These are phyloP conservation scores for Fragum sueziense DNA, from an alignment of 2,888 invertebrate genomes.

Conservation along the genomic window DNA sequence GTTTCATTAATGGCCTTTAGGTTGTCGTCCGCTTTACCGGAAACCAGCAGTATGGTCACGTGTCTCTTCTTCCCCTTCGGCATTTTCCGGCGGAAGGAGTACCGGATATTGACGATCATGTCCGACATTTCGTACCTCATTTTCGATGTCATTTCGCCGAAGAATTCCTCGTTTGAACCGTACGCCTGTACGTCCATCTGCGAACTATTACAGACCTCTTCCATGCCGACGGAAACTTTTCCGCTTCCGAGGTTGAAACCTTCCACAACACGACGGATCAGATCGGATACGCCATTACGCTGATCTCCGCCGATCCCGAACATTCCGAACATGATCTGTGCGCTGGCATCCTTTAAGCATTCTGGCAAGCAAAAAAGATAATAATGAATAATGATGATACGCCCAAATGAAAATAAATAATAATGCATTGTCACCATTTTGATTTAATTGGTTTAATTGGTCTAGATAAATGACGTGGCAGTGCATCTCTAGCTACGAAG, in stretches of 20 bases:
- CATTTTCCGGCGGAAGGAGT: not conserved
- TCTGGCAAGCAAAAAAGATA: slow-evolving; percentile 14
- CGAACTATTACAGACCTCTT: slow-evolving; percentile 23
- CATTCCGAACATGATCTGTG: slow-evolving; percentile 51
- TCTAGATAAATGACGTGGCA: no score
- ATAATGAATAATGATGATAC: no score
- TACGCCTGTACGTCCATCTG: slow-evolving; percentile 5
- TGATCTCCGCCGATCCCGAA: slow-evolving; percentile 36
- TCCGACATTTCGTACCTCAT: slow-evolving; percentile 1
- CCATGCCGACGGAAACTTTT: slow-evolving; percentile 35
- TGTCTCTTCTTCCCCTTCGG: not conserved
- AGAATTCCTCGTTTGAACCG: not conserved
- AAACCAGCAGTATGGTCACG: slow-evolving; percentile 21
- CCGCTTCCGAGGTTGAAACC: slow-evolving; percentile 35
- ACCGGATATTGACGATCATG: slow-evolving; percentile 14
- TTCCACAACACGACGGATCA: slow-evolving; percentile 35
- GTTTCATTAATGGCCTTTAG: not conserved
- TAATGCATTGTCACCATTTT: no score
- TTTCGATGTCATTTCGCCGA: not conserved
- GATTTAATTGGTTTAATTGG: no score
- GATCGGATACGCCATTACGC: slow-evolving; percentile 24
- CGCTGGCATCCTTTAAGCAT: slow-evolving; percentile 26
- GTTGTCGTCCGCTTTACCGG: slow-evolving; percentile 12
- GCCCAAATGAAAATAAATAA: no score
- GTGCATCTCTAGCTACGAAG: no score